Evolutionary conservation across 2,888 invertebrate species (phyloP).

Genomic region (Oligia latruncula): DNA sequence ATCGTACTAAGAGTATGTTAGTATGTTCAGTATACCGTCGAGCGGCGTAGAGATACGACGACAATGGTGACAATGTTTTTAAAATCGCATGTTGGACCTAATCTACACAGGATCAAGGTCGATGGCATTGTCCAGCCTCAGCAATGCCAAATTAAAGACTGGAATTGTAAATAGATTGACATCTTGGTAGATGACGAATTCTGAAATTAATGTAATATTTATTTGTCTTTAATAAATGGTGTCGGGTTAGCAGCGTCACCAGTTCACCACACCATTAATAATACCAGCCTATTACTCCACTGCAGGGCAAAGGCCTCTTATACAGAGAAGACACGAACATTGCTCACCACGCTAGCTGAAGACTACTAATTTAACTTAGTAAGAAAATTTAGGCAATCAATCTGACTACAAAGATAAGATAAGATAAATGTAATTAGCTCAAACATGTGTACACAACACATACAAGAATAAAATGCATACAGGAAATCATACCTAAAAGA

Average conservation of each 20-base stretch:
- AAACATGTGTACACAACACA: no score
- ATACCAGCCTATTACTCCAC: no score
- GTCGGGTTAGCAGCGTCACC: background rate
- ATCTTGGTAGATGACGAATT: background rate
- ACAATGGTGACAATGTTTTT: background rate
- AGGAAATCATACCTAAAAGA: no score
- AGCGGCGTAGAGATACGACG: background rate
- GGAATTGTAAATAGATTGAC: background rate
- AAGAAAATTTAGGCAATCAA: background rate
- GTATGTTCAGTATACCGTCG: background rate
- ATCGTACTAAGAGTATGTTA: background rate
- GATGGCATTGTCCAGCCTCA: background rate
- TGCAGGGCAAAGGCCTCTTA: no score
- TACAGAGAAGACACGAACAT: background rate
- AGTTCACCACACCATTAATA: background rate
- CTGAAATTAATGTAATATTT: background rate
- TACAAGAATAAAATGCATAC: no score
- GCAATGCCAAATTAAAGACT: background rate
- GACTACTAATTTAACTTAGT: background rate
- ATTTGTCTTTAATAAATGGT: background rate
- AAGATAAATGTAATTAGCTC: no score
- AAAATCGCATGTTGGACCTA: background rate
- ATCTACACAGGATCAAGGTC: slow-evolving; percentile 3
- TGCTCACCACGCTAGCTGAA: background rate
- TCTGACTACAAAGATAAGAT: background rate